These are phyloP conservation scores for Morbakka virulenta DNA, from an alignment of 30 jellyfish, hydroid and myxozoan species.

Conservation along the genomic window DNA sequence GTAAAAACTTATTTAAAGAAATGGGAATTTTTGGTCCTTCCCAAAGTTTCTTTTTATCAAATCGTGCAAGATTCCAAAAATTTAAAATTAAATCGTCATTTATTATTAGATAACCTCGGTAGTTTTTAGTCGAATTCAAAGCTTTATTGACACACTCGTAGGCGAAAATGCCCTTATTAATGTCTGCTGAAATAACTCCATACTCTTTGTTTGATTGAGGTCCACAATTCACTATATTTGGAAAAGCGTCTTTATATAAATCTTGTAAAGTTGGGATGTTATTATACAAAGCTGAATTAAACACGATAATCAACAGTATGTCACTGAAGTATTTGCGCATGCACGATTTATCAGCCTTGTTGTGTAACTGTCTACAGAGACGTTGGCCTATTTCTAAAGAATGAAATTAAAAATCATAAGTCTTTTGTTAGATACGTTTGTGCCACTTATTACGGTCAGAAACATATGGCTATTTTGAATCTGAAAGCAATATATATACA, in stretches of 20 bases:
- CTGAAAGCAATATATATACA: too few relatives aligned
- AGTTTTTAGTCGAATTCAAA: conserved; percentile 28
- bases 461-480: too few relatives aligned
- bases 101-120: conserved; percentile 64
- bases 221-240: conserved; percentile 81
- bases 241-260: conserved; percentile 69
- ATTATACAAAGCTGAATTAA: conserved; percentile 64
- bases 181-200: conserved; percentile 23
- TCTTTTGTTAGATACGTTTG: too few relatives aligned
- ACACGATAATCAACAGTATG: conserved; percentile 58
- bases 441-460: too few relatives aligned
- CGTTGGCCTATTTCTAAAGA: too few relatives aligned
- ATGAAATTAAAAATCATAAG: too few relatives aligned
- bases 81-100: conserved; percentile 89
- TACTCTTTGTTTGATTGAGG: conserved; percentile 17
- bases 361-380: not conserved
- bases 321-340: conserved; percentile 45
- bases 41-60: conserved; percentile 66
- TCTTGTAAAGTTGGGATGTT: conserved; percentile 51
- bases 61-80: conserved; percentile 60
- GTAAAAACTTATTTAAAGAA: conserved; percentile 33
- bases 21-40: conserved; percentile 94
- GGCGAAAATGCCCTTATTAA: conserved; percentile 73
- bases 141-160: conserved; percentile 61
- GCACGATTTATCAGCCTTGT: conserved; percentile 13